A percentile compares a stretch with the other conserved stretches of the same genome.
These are phyloP conservation scores for Sinella curviseta DNA, from an alignment of 1,140 invertebrate species.

Conservation along the genomic window DNA sequence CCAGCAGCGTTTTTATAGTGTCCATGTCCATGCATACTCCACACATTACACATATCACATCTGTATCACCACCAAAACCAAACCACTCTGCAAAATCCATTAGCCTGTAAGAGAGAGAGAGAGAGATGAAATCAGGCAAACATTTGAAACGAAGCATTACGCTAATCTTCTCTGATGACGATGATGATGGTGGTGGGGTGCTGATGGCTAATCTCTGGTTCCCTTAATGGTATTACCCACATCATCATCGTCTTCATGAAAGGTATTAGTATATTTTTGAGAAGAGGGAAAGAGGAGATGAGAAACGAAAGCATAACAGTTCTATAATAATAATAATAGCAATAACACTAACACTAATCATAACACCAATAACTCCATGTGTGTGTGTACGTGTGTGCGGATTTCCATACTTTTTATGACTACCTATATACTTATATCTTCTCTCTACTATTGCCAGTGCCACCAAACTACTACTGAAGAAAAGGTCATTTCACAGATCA, in stretches of 20 bases:
- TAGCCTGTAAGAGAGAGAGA: too few species aligned
- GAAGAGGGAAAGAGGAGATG: too few species aligned
- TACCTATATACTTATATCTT: neutral
- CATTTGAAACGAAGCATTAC: neutral
- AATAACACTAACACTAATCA: too few species aligned
- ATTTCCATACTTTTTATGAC: neutral
- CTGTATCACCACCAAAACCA: neutral
- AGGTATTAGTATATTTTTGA: neutral
- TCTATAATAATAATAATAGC: too few species aligned
- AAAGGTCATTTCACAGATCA: constrained; percentile 17
- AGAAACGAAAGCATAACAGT: too few species aligned
- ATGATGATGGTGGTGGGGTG: neutral
- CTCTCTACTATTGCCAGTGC: neutral
- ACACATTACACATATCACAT: too few species aligned
- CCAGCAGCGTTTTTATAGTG: too few species aligned
- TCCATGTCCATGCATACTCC: too few species aligned
- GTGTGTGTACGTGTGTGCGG: too few species aligned
- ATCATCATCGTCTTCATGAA: neutral
- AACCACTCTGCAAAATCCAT: neutral
- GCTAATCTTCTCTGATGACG: neutral
- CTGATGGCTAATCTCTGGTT: neutral
- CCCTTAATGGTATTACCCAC: neutral
- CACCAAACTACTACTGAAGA: neutral
- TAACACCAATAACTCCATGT: too few species aligned
- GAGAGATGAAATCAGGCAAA: neutral